These are phyloP conservation scores for Drosophila emarginata DNA, from an alignment of 2,888 invertebrate genomes.

Conservation along the genomic window DNA sequence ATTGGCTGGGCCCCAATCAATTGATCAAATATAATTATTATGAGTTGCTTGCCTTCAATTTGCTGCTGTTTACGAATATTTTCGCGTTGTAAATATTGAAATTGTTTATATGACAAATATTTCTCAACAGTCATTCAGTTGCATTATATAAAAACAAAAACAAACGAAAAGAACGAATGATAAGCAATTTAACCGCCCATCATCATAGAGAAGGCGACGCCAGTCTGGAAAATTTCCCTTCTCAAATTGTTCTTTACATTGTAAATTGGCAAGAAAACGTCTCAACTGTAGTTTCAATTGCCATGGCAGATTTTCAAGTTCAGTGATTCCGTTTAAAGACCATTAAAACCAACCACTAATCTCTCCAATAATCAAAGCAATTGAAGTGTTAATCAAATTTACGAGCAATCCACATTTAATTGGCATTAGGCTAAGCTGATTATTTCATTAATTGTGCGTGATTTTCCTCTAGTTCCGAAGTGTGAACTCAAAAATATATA, in stretches of 20 bases:
- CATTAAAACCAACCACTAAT: conserved; percentile 34
- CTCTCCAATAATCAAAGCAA: conserved; percentile 28
- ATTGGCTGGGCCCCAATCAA: conserved; percentile 10
- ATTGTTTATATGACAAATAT: conserved; percentile 15
- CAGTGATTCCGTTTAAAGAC: conserved; percentile 47
- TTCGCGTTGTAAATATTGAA: conserved; percentile 8
- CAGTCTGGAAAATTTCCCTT: background rate
- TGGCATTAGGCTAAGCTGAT: conserved; percentile 9
- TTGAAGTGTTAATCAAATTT: conserved; percentile 38
- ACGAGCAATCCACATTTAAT: conserved; percentile 1
- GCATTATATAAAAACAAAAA: conserved; percentile 9
- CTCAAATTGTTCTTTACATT: background rate
- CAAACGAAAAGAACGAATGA: background rate
- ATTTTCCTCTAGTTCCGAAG: background rate
- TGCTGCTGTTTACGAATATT: conserved; percentile 20
- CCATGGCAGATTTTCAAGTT: conserved; percentile 46
- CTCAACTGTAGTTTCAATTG: background rate
- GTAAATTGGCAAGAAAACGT: background rate
- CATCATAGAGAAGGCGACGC: background rate
- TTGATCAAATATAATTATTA: conserved; percentile 20
- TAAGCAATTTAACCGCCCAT: background rate
- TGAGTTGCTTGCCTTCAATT: conserved; percentile 17
- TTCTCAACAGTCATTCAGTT: background rate
- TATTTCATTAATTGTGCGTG: background rate
- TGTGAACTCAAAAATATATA: background rate